Evolutionary conservation across 2,113 vertebrate species (phyloP).

Genomic region (Carassius gibelio): DNA sequence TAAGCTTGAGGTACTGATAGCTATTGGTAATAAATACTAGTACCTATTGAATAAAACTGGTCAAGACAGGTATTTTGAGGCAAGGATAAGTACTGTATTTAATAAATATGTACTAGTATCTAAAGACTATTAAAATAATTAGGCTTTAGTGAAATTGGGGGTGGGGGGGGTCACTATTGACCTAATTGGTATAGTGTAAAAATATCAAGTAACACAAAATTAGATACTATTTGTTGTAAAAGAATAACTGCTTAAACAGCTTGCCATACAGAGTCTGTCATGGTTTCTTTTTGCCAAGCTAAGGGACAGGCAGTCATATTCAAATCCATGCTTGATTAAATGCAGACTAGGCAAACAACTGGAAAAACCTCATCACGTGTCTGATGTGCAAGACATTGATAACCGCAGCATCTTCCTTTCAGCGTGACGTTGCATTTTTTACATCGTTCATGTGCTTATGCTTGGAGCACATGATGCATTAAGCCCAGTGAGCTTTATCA

Average conservation of each 20-base stretch:
- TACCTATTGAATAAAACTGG: neutral
- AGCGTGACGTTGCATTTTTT: conserved; percentile 3
- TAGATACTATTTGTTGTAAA: neutral
- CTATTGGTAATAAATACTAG: neutral
- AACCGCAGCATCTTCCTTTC: neutral
- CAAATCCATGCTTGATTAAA: neutral
- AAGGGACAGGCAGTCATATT: neutral
- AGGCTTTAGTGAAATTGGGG: neutral
- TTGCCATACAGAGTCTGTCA: neutral
- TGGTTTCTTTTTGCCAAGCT: neutral
- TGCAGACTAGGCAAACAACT: neutral
- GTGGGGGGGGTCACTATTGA: too few species aligned
- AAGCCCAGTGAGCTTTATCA: neutral
- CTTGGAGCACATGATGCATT: neutral
- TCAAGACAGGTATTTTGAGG: neutral
- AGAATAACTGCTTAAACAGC: neutral
- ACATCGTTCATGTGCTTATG: neutral
- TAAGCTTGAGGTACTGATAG: neutral
- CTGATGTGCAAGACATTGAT: neutral
- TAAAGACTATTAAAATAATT: neutral
- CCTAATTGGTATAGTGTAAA: too few species aligned
- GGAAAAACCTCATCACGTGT: neutral
- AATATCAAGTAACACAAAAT: neutral
- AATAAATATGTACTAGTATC: neutral
- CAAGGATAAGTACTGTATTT: neutral